Base-by-base conservation (phyloP, 2,888 invertebrate genomes). In the Cyclophora punctaria region DNA sequence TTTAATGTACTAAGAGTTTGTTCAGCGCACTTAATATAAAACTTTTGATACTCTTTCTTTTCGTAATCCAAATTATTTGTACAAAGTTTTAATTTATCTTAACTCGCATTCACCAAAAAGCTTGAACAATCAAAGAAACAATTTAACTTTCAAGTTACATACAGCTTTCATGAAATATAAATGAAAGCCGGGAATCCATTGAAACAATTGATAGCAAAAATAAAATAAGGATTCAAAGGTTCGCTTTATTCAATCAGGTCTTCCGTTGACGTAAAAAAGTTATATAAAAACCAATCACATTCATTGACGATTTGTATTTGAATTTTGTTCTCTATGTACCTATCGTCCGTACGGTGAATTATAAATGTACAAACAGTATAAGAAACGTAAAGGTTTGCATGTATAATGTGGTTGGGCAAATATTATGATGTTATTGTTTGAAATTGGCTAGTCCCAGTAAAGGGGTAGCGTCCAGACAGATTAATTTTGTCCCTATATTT, bases 201-300 rank as follows among this genome's bases (percentile, higher is more conserved):
- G 37, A 5, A 37, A 37, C 37, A 37, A 37, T 37, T 37, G 37
- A 37, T 37, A 37, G 37, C 37, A 7, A 35, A 34, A 35, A 45
- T 45, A 34, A 3, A 42, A 42, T 42, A 42, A 42, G 20, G 51
- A 65, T 68, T 66, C 58, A 67, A 70, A 71, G 54, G 58, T 61
- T 63, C 47, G 54, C 49, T 49, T 62, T 69, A 72, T 75, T 70
- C 60, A 67, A 69, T 67, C 60, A 65, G 56, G 60, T 54, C 52
- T 53, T 61, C 55, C 48, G 55, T 53, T 45, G 43, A 62, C 64
- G 61, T 67, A 71, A 75, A 75, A 70, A 68, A 63, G 63, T 65
- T 67, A 56, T 62, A 65, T 73, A 65, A 73, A 81, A 84, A 77
- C 77, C 79, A 83, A 83, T 83, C 80, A 78, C 75, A 73, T 73